A percentile compares a stretch with the other conserved stretches of the same genome.
phyloP scores from a whole-genome alignment of 2,113 vertebrate genomes.

The Boulengeromyrus knoepffleri region DNA sequence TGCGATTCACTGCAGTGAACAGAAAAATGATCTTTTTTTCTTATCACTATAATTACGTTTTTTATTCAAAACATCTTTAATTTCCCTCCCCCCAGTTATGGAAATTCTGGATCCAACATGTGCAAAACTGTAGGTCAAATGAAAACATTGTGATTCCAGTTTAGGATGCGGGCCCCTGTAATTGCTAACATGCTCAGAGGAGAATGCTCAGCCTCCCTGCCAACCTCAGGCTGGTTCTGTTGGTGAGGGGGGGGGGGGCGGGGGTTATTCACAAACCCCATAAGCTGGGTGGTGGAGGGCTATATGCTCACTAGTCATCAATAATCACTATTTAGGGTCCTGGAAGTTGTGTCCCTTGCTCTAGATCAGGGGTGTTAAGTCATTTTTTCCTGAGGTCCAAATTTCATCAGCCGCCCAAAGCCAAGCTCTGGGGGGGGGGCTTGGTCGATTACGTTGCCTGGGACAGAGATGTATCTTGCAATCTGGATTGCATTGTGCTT shows the following conservation, averaged over 20 bases:
- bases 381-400: not conserved
- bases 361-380: not conserved
- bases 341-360: not conserved
- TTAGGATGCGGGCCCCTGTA: not conserved
- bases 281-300: not conserved
- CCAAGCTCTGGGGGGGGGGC: not conserved
- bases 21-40: not conserved
- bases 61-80: not conserved
- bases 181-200: not conserved
- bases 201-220: not conserved
- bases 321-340: not conserved
- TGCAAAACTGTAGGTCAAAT: not conserved
- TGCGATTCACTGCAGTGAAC: not conserved
- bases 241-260: not conserved
- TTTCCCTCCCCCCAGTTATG: not conserved
- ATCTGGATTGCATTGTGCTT: not conserved
- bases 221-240: not conserved
- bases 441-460: not conserved
- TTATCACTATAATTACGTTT: not conserved
- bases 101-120: not conserved
- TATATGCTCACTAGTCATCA: not conserved
- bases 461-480: not conserved
- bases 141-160: not conserved
- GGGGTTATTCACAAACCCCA: not conserved
- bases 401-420: not conserved